Evolutionary conservation across 2,888 invertebrate species (phyloP).

Genomic region (Rhagium mordax): DNA sequence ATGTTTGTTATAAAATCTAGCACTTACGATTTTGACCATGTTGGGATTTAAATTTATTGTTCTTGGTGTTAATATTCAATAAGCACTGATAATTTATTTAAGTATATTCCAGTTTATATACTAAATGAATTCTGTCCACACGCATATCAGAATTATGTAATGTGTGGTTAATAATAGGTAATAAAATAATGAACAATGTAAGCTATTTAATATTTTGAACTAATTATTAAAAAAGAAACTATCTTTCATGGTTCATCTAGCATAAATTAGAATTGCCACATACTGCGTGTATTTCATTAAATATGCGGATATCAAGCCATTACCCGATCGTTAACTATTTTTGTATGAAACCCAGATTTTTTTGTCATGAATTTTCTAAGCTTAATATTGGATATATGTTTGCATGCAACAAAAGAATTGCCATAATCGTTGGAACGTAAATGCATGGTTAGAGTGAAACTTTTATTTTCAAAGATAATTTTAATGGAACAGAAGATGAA

Average conservation of each 20-base stretch:
- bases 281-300: not conserved
- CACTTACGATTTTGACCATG: slow-evolving; percentile 26
- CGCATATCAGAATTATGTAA: slow-evolving; percentile 9
- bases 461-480: too few species aligned
- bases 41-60: not conserved
- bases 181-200: not conserved
- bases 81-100: slow-evolving; percentile 8
- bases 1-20: not conserved
- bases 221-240: slow-evolving; percentile 11
- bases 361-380: too few species aligned
- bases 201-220: slow-evolving; percentile 9
- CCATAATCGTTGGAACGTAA: too few species aligned
- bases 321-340: too few species aligned
- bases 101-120: slow-evolving; percentile 14
- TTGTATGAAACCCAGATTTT: too few species aligned
- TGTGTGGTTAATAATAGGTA: slow-evolving; percentile 8
- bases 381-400: too few species aligned
- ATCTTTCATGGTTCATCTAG: slow-evolving; percentile 20
- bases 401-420: too few species aligned
- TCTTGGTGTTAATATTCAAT: not conserved
- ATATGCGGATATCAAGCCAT: not conserved
- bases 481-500: too few species aligned
- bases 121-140: not conserved
- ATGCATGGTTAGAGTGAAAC: too few species aligned
- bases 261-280: not conserved